Conservation (phyloP, 2,888 invertebrate species). For the Carterocephalus palaemon region DNA sequence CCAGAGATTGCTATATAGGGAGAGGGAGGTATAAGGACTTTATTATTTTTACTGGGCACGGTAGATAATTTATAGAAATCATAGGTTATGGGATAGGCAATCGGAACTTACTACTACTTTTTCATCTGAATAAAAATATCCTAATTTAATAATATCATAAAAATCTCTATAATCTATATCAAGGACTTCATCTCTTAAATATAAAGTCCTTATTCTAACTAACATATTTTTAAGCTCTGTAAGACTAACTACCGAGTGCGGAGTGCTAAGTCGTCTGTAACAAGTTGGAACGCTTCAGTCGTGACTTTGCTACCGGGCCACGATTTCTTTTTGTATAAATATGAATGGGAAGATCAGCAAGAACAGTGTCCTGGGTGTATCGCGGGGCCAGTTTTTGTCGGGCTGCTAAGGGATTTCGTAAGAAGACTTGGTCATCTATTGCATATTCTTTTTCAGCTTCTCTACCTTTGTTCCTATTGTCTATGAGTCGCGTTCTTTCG, state of each 20-base stretch:
- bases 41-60: conserved; percentile 7
- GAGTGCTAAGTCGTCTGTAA: too few relatives aligned
- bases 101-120: conserved; percentile 17
- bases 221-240: neutral
- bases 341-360: too few relatives aligned
- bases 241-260: conserved; percentile 16
- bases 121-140: conserved; percentile 15
- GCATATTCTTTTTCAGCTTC: too few relatives aligned
- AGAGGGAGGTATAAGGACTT: conserved; percentile 14
- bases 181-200: conserved; percentile 8
- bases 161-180: conserved; percentile 13
- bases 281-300: too few relatives aligned
- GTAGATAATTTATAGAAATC: conserved; percentile 16
- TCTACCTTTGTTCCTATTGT: too few relatives aligned
- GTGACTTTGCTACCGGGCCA: too few relatives aligned
- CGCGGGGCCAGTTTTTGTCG: too few relatives aligned
- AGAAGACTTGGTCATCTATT: too few relatives aligned
- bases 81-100: conserved; percentile 6
- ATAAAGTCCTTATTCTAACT: conserved; percentile 15
- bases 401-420: too few relatives aligned
- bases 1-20: conserved; percentile 15
- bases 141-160: conserved; percentile 17
- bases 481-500: too few relatives aligned
- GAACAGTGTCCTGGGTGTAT: too few relatives aligned
- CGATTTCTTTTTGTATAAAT: too few relatives aligned